Evolutionary conservation across 2,797 vertebrate genomes (phyloP).

Genomic region (Chiroxiphia lanceolata): DNA sequence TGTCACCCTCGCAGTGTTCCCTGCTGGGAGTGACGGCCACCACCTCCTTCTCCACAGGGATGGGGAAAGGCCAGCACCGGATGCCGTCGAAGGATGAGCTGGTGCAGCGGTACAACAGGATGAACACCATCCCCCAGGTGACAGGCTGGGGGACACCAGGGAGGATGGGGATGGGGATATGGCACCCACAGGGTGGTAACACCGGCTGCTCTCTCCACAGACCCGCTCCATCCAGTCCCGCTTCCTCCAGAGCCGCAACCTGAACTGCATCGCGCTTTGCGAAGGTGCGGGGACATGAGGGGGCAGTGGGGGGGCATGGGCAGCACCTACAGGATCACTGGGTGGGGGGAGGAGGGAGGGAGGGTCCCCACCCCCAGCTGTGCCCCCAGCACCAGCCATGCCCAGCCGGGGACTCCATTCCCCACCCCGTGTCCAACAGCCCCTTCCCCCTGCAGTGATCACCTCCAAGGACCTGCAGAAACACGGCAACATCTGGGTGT

Average conservation of each 20-base stretch:
- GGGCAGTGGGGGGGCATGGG: background rate
- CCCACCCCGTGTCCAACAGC: background rate
- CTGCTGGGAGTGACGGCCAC: background rate
- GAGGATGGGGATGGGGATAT: fast-evolving
- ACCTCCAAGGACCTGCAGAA: constrained; percentile 99
- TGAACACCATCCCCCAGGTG: constrained; percentile 99
- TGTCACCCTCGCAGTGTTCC: background rate
- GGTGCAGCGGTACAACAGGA: constrained; percentile 96
- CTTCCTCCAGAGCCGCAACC: constrained; percentile 97
- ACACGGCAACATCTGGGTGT: constrained; percentile 99
- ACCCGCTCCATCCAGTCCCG: constrained; percentile 96
- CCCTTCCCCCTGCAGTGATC: constrained; percentile 83
- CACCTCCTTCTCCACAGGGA: constrained; percentile 68
- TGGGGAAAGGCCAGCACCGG: constrained; percentile 99
- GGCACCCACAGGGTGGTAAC: background rate
- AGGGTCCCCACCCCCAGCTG: background rate
- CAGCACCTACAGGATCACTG: background rate
- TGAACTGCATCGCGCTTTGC: constrained; percentile 98
- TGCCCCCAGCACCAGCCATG: background rate
- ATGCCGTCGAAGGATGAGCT: constrained; percentile 99
- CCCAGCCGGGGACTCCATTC: background rate
- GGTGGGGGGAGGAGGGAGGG: background rate
- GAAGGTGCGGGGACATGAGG: constrained; percentile 82
- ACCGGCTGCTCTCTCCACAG: constrained; percentile 47
- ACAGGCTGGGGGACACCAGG: fast-evolving